Evolutionary conservation across 2,113 vertebrate genomes (phyloP).

Genomic region (Thomomys bottae): DNA sequence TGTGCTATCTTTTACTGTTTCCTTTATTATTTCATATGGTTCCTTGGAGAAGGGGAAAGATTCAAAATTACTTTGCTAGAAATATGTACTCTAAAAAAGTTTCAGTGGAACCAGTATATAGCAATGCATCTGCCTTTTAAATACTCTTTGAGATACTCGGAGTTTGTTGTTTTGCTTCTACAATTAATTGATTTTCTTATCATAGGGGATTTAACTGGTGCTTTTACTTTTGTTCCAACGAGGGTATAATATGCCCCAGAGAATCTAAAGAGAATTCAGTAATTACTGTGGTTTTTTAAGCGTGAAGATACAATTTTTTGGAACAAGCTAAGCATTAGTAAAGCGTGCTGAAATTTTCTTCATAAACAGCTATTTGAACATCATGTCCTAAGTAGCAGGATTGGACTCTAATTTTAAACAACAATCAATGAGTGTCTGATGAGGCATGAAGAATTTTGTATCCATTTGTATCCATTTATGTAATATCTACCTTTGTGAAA

Average conservation of each 20-base stretch:
- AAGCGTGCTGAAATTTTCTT: not conserved
- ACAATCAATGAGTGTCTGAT: not conserved
- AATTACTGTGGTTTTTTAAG: constrained; percentile 38
- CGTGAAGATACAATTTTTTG: constrained; percentile 5
- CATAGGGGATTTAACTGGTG: not conserved
- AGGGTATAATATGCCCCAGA: not conserved
- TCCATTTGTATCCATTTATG: not conserved
- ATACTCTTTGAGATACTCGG: constrained; percentile 19
- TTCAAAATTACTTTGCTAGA: constrained; percentile 1
- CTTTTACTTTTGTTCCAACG: constrained; percentile 27
- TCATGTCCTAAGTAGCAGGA: constrained; percentile 10
- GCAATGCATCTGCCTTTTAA: not conserved
- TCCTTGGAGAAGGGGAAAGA: not conserved
- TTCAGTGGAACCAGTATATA: constrained; percentile 13
- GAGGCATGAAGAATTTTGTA: not conserved
- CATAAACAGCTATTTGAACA: constrained; percentile 26
- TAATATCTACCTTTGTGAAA: not conserved
- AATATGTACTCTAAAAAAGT: not conserved
- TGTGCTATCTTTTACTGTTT: not conserved
- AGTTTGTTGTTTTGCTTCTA: constrained; percentile 14
- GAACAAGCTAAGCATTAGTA: constrained; percentile 11
- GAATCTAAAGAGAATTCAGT: not conserved
- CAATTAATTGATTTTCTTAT: constrained; percentile 56
- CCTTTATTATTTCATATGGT: not conserved
- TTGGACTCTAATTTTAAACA: constrained; percentile 31